Evolutionary conservation across 2,888 invertebrate genomes (phyloP).

Genomic region (Macaria liturata): DNA sequence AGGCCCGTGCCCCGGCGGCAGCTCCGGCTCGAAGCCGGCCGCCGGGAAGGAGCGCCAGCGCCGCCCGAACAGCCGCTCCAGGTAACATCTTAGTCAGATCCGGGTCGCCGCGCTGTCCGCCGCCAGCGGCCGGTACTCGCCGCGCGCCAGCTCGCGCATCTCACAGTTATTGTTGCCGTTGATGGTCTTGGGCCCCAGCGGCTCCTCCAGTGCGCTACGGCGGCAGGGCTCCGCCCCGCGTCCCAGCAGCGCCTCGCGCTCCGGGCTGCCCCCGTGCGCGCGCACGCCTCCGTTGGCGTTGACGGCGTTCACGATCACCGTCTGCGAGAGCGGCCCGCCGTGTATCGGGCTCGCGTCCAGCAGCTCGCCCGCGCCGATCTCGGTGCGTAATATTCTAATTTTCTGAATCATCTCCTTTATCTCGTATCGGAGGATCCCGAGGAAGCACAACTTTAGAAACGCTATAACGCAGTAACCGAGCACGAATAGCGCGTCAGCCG

Average conservation of each 20-base stretch:
- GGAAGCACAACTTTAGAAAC: constrained; percentile 94
- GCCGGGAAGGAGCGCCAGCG: constrained; percentile 80
- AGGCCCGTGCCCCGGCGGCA: constrained; percentile 60
- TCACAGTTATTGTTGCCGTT: constrained; percentile 92
- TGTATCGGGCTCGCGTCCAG: constrained; percentile 73
- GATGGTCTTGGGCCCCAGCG: constrained; percentile 84
- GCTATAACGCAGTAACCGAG: constrained; percentile 94
- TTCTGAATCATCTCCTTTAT: constrained; percentile 96
- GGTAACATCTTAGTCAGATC: constrained; percentile 90
- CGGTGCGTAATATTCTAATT: constrained; percentile 90
- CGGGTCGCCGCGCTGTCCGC: constrained; percentile 82
- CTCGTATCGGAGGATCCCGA: constrained; percentile 93
- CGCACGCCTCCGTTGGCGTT: constrained; percentile 84
- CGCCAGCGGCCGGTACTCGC: constrained; percentile 77
- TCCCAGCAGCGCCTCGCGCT: constrained; percentile 82
- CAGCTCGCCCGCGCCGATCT: constrained; percentile 82
- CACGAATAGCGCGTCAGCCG: constrained; percentile 91
- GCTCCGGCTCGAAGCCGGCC: constrained; percentile 67
- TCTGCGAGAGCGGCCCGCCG: constrained; percentile 75
- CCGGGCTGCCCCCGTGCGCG: constrained; percentile 79
- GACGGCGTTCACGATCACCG: constrained; percentile 78
- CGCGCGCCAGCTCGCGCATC: constrained; percentile 87
- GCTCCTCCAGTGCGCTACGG: constrained; percentile 71
- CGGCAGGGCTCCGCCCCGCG: constrained; percentile 75
- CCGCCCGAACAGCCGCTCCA: constrained; percentile 87